These are phyloP conservation scores for Drosophila pectinifera DNA, from an alignment of 1,140 invertebrate genomes.

Conservation along the genomic window DNA sequence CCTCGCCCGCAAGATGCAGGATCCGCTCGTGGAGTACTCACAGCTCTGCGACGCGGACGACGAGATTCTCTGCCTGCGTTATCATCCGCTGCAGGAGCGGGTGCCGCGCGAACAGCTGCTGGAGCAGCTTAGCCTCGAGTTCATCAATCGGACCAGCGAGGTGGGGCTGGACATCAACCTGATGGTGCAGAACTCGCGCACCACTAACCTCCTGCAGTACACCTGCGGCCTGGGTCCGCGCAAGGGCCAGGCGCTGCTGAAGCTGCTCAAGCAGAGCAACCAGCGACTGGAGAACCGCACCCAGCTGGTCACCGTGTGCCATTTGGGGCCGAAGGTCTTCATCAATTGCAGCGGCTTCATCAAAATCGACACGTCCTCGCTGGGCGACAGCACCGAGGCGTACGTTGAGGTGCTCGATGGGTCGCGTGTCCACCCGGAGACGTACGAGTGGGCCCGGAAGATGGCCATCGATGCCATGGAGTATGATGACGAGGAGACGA, in stretches of 20 bases:
- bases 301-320: slow-evolving; percentile 96
- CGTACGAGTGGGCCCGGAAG: slow-evolving; percentile 99
- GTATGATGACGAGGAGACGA: slow-evolving; percentile 98
- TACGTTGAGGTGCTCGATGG: slow-evolving; percentile 99
- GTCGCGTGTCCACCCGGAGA: slow-evolving; percentile 99
- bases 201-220: slow-evolving; percentile 97
- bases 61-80: slow-evolving; percentile 97
- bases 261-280: slow-evolving; percentile 96
- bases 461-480: slow-evolving; percentile 99
- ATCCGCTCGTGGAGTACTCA: slow-evolving; percentile 98
- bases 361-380: slow-evolving; percentile 97
- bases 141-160: slow-evolving; percentile 97
- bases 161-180: slow-evolving; percentile 99
- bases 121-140: slow-evolving; percentile 94
- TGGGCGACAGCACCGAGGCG: slow-evolving; percentile 96
- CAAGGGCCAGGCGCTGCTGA: slow-evolving; percentile 96
- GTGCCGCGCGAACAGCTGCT: slow-evolving; percentile 93
- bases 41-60: slow-evolving; percentile 98
- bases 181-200: slow-evolving; percentile 94
- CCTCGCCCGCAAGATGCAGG: slow-evolving; percentile 95
- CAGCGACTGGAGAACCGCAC: slow-evolving; percentile 97
- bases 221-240: slow-evolving; percentile 98
- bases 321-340: slow-evolving; percentile 99
- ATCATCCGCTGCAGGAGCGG: slow-evolving; percentile 95
- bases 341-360: slow-evolving; percentile 99